Conservation (phyloP, 2,888 invertebrate species). For the Colletes collaris region DNA sequence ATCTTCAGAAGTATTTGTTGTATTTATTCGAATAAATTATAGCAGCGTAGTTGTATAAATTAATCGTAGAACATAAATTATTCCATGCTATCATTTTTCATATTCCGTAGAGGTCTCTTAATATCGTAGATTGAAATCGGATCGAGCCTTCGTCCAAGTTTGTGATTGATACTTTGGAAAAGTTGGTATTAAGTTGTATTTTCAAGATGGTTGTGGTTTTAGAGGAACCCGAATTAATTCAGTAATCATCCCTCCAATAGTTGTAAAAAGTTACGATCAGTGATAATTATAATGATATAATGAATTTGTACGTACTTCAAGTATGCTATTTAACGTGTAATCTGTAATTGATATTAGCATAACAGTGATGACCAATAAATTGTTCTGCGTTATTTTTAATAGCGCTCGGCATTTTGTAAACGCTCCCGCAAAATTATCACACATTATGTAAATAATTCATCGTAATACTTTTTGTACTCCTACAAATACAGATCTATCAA, state of each 20-base stretch:
- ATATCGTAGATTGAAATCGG: background rate
- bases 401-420: constrained; percentile 2
- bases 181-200: constrained; percentile 8
- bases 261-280: constrained; percentile 70
- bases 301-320: constrained; percentile 35
- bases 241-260: constrained; percentile 33
- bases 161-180: constrained; percentile 6
- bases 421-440: background rate
- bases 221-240: background rate
- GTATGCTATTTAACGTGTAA: constrained; percentile 32
- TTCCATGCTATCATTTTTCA: constrained; percentile 17
- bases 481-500: background rate
- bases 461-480: background rate
- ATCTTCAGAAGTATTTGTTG: constrained; percentile 1
- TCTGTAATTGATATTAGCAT: constrained; percentile 50
- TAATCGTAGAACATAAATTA: constrained; percentile 47
- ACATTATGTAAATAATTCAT: background rate
- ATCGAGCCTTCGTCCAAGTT: background rate
- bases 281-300: constrained; percentile 64
- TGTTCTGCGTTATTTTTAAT: constrained; percentile 67
- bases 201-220: constrained; percentile 12
- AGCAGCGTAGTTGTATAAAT: constrained; percentile 36
- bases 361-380: constrained; percentile 67
- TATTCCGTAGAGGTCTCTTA: background rate
- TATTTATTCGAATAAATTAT: constrained; percentile 51